Evolutionary conservation across 2,113 vertebrate genomes (phyloP), one percentile per base, ranked within the genome.

Genomic region (Trogon surrucura): DNA sequence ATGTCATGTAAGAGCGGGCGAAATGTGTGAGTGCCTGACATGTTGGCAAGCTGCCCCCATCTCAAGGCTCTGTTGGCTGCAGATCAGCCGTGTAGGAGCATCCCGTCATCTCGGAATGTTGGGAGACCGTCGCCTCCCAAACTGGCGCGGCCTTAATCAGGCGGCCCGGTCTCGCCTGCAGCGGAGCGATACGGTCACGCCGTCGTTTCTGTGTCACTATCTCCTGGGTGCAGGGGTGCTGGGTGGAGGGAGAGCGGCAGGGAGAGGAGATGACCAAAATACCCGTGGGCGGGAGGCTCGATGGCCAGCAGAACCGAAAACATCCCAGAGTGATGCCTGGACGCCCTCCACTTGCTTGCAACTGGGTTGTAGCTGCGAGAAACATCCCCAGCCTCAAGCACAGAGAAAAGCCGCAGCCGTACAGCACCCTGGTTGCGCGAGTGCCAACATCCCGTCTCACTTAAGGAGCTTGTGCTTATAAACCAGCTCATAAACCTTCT

Each of bases 261-360:
- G 57, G 61, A 85, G 21, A 78, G 15, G 14, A 73, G 32, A 23
- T 10, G 7, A 23, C 61, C 18, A 4, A 81, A 71, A 74, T 50
- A 21, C n/a, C 11, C 0, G 0, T 0, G 2, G 48, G 47, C 3
- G 5, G 73, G 16, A 15, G 41, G 41, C 34, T 0, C 3, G 7
- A 80, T 75, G 80, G 67, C 64, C 8, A 0, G 54, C 27, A n/a
- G 41, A 83, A 41, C 58, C 82, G 45, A 85, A 57, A 79, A 22
- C 44, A 53, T 71, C 72, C 26, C 53, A 10, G 14, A 54, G 32
- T 0, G 0, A 53, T 83, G 38, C 11, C 13, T 26, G 50, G 27
- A 10, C 11, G 58, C 44, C 29, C 2, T 80, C 38, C 2, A 0
- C 47, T 70, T 21, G 10, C n/a, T 41, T 9, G 2, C 27, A 57